phyloP scores from a whole-genome alignment of 2,113 vertebrate genomes.

The Melospiza melodia region DNA sequence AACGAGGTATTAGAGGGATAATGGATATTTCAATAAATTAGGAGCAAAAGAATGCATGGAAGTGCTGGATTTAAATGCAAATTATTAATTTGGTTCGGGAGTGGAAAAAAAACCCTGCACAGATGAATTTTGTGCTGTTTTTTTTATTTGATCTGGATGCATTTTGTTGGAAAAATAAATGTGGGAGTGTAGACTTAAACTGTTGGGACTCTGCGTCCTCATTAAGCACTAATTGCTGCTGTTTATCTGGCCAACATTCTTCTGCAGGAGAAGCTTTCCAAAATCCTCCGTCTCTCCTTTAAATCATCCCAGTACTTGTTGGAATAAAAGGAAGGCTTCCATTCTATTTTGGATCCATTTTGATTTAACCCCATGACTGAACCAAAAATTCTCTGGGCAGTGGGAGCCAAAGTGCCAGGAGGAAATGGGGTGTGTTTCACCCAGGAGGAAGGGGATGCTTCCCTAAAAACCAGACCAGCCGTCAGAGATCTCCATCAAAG shows the following conservation, averaged over 20 bases:
- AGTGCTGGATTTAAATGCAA: background rate
- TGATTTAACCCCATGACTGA: background rate
- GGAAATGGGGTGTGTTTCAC: background rate
- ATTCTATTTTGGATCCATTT: background rate
- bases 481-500: background rate
- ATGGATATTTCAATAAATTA: background rate
- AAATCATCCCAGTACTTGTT: background rate
- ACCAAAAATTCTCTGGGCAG: background rate
- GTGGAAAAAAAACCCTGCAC: background rate
- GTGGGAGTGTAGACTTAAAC: background rate
- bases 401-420: background rate
- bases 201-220: background rate
- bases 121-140: background rate
- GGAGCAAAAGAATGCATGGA: rapidly evolving
- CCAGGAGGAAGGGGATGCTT: rapidly evolving
- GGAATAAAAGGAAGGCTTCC: background rate
- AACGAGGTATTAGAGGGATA: rapidly evolving
- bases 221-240: background rate
- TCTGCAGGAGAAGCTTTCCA: background rate
- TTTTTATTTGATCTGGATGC: background rate
- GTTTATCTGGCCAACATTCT: background rate
- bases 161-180: background rate
- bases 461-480: background rate
- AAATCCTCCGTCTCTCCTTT: background rate
- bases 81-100: background rate